These are phyloP conservation scores for Tetheella fluctuosa DNA, from an alignment of 2,888 invertebrate species.

Conservation along the genomic window DNA sequence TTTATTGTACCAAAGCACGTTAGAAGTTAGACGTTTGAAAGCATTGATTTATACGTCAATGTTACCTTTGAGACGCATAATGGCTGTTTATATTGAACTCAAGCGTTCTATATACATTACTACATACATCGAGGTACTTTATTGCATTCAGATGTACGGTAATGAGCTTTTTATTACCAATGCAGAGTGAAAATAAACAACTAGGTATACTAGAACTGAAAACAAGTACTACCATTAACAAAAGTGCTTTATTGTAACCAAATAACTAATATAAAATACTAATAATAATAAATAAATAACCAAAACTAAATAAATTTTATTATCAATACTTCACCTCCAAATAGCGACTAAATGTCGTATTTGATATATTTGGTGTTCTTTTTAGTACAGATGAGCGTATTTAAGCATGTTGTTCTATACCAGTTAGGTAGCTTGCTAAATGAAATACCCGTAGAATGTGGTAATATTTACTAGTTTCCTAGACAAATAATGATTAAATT, in stretches of 20 bases:
- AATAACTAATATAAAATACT: background rate
- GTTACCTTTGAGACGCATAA: constrained; percentile 24
- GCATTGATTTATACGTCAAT: constrained; percentile 47
- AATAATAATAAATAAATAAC: too few species aligned
- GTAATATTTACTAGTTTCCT: background rate
- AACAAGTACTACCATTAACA: background rate
- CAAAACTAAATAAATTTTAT: too few species aligned
- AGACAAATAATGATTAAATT: constrained; percentile 1
- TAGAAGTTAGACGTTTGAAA: constrained; percentile 45
- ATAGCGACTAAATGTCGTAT: background rate
- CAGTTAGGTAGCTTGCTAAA: background rate
- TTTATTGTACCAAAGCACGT: constrained; percentile 65
- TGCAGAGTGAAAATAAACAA: constrained; percentile 7
- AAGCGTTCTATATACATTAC: constrained; percentile 6
- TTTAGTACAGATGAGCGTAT: background rate
- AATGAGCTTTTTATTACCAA: constrained; percentile 6
- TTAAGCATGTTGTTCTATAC: background rate
- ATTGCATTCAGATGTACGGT: constrained; percentile 4
- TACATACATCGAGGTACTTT: constrained; percentile 4
- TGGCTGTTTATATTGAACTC: background rate
- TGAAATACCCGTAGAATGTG: constrained; percentile 7
- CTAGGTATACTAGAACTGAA: background rate
- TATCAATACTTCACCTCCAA: too few species aligned
- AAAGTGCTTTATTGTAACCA: background rate
- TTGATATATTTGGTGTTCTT: background rate